Evolutionary conservation across 2,797 vertebrate species (phyloP).

Genomic region (Silurus aristotelis): DNA sequence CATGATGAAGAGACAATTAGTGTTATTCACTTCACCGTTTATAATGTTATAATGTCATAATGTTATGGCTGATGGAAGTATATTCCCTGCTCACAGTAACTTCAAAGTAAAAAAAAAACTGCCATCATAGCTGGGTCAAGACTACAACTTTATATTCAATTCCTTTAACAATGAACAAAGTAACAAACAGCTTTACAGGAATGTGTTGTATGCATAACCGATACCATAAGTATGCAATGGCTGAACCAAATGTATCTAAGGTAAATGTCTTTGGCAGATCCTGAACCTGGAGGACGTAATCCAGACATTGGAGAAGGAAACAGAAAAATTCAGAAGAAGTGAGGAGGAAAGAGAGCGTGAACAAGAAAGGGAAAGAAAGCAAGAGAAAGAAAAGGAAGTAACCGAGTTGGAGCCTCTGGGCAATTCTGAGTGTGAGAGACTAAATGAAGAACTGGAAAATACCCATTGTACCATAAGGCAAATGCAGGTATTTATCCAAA

Average conservation of each 20-base stretch:
- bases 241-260: background rate
- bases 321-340: constrained; percentile 26
- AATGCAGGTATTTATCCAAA: constrained; percentile 49
- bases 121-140: background rate
- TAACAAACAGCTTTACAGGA: background rate
- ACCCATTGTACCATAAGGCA: constrained; percentile 50
- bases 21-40: no score
- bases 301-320: constrained; percentile 63
- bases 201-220: background rate
- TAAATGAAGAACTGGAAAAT: constrained; percentile 71
- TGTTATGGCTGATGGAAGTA: background rate
- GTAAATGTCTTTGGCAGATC: constrained; percentile 61
- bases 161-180: background rate
- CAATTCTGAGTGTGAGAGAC: constrained; percentile 60
- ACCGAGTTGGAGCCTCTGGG: constrained; percentile 56
- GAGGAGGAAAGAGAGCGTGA: constrained; percentile 24
- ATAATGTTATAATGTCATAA: no score
- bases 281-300: constrained; percentile 66
- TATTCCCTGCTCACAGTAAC: background rate
- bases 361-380: constrained; percentile 25
- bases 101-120: background rate
- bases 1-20: no score
- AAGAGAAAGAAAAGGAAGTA: constrained; percentile 54
- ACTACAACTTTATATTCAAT: background rate
- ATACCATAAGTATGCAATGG: background rate